Conservation (phyloP, 2,113 vertebrate genomes). For the Dolichallabes microphthalmus region DNA sequence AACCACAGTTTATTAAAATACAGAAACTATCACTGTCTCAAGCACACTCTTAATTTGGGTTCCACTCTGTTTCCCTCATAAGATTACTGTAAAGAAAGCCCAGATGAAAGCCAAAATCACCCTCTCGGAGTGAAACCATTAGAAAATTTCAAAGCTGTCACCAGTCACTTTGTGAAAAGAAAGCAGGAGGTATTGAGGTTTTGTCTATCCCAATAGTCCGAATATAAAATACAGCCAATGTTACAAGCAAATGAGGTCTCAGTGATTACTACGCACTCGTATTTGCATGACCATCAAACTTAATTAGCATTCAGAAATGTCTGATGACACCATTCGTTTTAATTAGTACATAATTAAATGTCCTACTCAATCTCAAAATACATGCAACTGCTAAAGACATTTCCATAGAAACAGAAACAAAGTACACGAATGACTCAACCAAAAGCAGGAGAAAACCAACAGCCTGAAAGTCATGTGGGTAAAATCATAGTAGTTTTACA, state of each 20-base stretch:
- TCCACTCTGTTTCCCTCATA: not conserved
- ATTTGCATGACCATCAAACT: slow-evolving; percentile 1
- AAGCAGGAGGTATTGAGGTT: not conserved
- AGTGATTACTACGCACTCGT: not conserved
- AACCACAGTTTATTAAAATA: not conserved
- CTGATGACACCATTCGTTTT: slow-evolving; percentile 5
- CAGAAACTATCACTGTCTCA: not conserved
- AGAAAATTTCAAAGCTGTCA: not conserved
- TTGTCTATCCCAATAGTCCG: not conserved
- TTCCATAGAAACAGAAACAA: slow-evolving; percentile 31
- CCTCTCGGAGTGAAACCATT: not conserved
- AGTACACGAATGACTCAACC: not conserved
- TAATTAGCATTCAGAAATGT: slow-evolving; percentile 36
- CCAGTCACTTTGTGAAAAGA: not conserved
- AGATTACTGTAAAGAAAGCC: not conserved
- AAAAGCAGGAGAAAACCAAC: not conserved
- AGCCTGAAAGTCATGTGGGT: not conserved
- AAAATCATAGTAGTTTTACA: not conserved
- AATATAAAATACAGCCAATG: not conserved
- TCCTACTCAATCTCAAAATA: not conserved
- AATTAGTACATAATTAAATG: slow-evolving; percentile 29
- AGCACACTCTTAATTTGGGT: not conserved
- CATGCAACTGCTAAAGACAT: not conserved
- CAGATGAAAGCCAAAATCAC: not conserved
- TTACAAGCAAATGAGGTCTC: not conserved